Evolutionary conservation across 2,113 vertebrate genomes (phyloP), one percentile per base, ranked within the genome.

Genomic region (Salvelinus namaycush): DNA sequence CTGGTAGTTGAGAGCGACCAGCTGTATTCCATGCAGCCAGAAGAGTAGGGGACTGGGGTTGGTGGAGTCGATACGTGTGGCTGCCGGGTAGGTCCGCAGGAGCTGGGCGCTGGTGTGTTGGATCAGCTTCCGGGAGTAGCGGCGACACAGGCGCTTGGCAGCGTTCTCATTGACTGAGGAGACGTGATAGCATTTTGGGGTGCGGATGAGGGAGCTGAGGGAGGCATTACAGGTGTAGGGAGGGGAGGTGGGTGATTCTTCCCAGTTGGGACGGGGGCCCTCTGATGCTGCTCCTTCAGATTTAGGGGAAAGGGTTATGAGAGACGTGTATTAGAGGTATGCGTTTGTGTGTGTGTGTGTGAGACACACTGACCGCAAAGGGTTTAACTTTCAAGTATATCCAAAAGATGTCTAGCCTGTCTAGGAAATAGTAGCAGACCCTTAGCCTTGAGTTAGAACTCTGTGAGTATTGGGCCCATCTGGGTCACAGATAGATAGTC

Each of bases 81-180:
- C 98, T 0, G 98, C 97, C 0, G 98, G 98, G 89, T 99, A 99
- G 0, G 96, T 97, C 51, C 98, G 79, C 73, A 99, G 94, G 29
- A 99, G 94, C 92, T 99, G 98, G 34, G 94, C 93, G 68, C 87
- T 90, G 0, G 97, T 98, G 89, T 99, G 98, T 87, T 97, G 95
- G 82, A 98, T 98, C 87, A 99, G 92, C 85, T 98, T 97, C 90
- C 95, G 95, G 0, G 97, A 98, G 77, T 97, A 98, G 26, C 98
- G 95, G 2, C 98, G 87, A 88, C 96, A 99, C n/a, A 99, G 92
- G 34, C 98, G 95, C 91, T 99, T 99, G 91, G 97, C 96, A 0
- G 97, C 97, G 0, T 99, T 99, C 92, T 99, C 98, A 9, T 99
- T 99, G 83, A 99, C 95, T 0, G 97, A 99, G 0, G 98, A 99